Percentiles rank a stretch among this genome's conserved stretches.
phyloP scores from a whole-genome alignment of 1,140 invertebrate species.

The Drosophila melanica region DNA sequence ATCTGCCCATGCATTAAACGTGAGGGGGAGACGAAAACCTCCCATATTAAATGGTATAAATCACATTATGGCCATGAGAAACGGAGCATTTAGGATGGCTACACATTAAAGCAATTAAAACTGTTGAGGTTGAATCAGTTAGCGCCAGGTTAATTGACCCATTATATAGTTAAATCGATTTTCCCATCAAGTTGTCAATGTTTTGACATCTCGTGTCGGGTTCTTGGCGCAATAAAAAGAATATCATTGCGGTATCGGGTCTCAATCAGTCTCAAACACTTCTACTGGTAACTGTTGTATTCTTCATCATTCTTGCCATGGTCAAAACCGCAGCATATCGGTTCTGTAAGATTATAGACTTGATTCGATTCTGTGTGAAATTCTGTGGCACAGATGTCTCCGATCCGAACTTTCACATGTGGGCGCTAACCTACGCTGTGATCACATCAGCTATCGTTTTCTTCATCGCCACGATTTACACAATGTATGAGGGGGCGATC shows the following conservation, averaged over 20 bases:
- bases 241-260: background rate
- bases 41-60: slow-evolving; percentile 38
- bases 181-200: slow-evolving; percentile 59
- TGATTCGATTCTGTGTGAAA: slow-evolving; percentile 53
- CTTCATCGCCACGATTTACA: slow-evolving; percentile 53
- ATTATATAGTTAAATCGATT: slow-evolving; percentile 6
- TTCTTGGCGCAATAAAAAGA: slow-evolving; percentile 39
- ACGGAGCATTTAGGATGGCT: slow-evolving; percentile 12
- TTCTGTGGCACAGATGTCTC: slow-evolving; percentile 58
- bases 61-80: slow-evolving; percentile 32
- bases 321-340: slow-evolving; percentile 23
- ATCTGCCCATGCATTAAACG: slow-evolving; percentile 69
- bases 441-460: slow-evolving; percentile 34
- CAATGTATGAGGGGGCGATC: slow-evolving; percentile 55
- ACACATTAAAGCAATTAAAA: slow-evolving; percentile 6
- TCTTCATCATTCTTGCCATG: slow-evolving; percentile 13
- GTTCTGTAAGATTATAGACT: slow-evolving; percentile 31
- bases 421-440: slow-evolving; percentile 50
- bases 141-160: slow-evolving; percentile 9
- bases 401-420: slow-evolving; percentile 56
- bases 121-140: slow-evolving; percentile 13
- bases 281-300: background rate
- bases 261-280: background rate
- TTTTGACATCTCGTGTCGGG: slow-evolving; percentile 41
- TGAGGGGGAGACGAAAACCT: slow-evolving; percentile 2